These are phyloP conservation scores for Ricordea florida DNA, from an alignment of 92 coral and sea anemone species.

Conservation along the genomic window DNA sequence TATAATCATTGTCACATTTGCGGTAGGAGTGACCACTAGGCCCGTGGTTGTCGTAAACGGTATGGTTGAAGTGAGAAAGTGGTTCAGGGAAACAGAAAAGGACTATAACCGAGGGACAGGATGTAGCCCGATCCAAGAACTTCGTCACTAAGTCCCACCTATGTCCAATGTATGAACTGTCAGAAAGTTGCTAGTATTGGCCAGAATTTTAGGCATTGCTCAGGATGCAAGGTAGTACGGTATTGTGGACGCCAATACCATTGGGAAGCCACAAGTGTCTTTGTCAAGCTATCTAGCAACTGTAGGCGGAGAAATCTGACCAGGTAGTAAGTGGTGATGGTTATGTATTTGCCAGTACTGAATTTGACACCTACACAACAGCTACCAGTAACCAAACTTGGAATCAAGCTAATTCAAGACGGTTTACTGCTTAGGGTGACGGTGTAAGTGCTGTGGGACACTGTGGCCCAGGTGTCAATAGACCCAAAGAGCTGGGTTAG, in stretches of 20 bases:
- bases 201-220: conserved; percentile 12
- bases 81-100: neutral
- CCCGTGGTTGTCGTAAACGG: conserved; percentile 11
- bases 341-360: conserved; percentile 52
- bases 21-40: conserved; percentile 9
- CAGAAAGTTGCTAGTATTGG: neutral
- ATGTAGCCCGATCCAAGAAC: no score
- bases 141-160: conserved; percentile 53
- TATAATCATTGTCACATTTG: conserved; percentile 13
- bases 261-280: conserved; percentile 27
- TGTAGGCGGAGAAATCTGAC: neutral
- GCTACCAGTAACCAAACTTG: conserved; percentile 30
- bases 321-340: neutral
- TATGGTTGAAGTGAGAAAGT: neutral
- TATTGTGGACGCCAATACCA: conserved; percentile 35
- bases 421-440: conserved; percentile 19
- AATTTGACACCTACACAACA: conserved; percentile 70
- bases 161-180: conserved; percentile 35
- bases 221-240: conserved; percentile 18
- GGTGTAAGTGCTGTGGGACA: conserved; percentile 57
- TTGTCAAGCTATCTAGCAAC: conserved; percentile 32
- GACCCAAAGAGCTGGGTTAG: conserved; percentile 29
- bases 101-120: neutral
- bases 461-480: conserved; percentile 70
- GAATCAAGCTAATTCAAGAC: conserved; percentile 63